Base-by-base conservation (phyloP, 2,113 vertebrate genomes). In the Platichthys flesus region DNA sequence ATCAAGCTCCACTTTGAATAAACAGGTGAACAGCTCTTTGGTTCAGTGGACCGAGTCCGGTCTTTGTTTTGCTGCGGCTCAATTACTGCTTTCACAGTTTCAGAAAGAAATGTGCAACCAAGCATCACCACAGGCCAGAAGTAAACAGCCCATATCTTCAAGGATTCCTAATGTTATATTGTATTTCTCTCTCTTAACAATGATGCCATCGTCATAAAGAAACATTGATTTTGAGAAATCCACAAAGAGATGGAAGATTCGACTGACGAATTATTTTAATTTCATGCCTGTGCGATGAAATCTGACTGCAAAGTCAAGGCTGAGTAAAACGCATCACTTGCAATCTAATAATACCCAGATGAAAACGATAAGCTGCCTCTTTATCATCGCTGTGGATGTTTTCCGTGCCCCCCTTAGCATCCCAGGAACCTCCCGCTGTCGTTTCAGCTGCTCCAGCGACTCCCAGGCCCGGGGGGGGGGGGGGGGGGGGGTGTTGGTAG, bases 401-500 rank as follows among this genome's bases (percentile, higher is more conserved):
- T 45, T 66, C 31, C 35, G 42, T 79, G 70, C 60, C 62, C 67
- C 60, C 62, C 67, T 56, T 10, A 70, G 73, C 65, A 31, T 71
- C 77, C 63, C 70, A 9, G 72, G 71, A 85, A 77, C 75, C 88
- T 77, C 88, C 82, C 82, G 77, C 84, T 65, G 66, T 68, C 47
- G 74, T 72, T 75, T 87, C 86, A 75, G 71, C 85, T 85, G 76
- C 51, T 42, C 18, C 0, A 82, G 79, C 54, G 51, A 47, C 70
- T 78, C 78, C n/a, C 9, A 5, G 76, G 78, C 81, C 83, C 76
- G 67, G 37, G 45, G 72, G 63, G 59, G 18, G 64, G 77, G 79
- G 82, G 85, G 37, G 55, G 74, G 63, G 59, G 18, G 67, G 77
- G 81, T 82, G 85, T 86, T 89, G 85, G 85, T 87, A 79, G 78